Evolutionary conservation across 2,113 vertebrate genomes (phyloP), one percentile per base, ranked within the genome.

Genomic region (Plecturocebus donacophilus): DNA sequence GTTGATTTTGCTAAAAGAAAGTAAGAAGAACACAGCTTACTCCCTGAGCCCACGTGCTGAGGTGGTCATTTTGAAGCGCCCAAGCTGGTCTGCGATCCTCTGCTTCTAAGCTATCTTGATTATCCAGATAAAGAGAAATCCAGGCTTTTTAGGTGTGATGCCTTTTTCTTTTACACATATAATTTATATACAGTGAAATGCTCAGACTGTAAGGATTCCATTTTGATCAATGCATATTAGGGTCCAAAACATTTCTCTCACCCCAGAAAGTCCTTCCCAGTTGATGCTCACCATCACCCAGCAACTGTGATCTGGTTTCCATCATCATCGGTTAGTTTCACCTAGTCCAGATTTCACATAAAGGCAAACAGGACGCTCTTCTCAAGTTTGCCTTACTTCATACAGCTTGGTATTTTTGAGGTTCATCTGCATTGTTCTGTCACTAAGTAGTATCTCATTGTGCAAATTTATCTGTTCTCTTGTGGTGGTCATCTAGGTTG

Each of bases 1-100:
- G 97, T 97, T 97, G 87, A 54, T 96, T 97, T 97, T 97, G 66
- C 95, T 90, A 23, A 97, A 97, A 96, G 94, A 97, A 97, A 98
- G 93, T 76, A 95, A 79, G 92, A 97, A 93, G 87, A 93, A 81
- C 42, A 54, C n/a, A 23, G 84, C 81, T 96, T 88, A 84, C 70
- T 87, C 83, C 42, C 91, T 1, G n/a, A 86, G 86, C 49, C 73
- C 68, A 20, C 56, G 47, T 71, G 82, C 92, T 92, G 90, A 94
- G 73, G 71, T 77, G 76, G 90, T 92, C 88, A 73, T 52, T 86
- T 73, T 30, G 47, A 4, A 40, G 77, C 52, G 40, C 20, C 42
- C 54, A 56, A 2, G n/a, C 49, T 56, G 82, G 61, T 5, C 40
- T 80, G 86, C 17, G 93, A 76, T 23, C 17, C 61, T 79, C n/a